These are phyloP conservation scores for Scrobipalpa atriplicella DNA, from an alignment of 2,888 invertebrate genomes.

Conservation along the genomic window DNA sequence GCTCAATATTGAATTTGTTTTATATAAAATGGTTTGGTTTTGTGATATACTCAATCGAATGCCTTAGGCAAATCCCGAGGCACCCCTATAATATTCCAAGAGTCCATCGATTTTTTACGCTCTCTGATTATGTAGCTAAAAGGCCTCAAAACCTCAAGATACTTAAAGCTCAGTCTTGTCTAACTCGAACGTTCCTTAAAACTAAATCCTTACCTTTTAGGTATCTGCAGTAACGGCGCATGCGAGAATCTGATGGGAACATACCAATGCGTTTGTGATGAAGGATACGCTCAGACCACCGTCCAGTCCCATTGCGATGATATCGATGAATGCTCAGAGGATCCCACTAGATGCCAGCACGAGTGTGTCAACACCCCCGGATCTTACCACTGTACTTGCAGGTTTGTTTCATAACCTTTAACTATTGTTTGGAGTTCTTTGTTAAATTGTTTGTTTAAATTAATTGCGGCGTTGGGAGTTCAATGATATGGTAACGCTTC, in stretches of 20 bases:
- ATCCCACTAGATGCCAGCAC: conserved; percentile 89
- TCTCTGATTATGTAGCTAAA: too few species aligned
- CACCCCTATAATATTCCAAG: too few species aligned
- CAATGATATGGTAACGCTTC: too few species aligned
- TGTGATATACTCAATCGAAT: background rate
- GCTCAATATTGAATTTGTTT: too few species aligned
- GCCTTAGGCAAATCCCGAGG: background rate
- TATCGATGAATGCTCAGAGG: conserved; percentile 90
- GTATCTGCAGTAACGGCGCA: conserved; percentile 95
- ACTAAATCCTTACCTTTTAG: conserved; percentile 52
- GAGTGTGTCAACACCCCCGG: conserved; percentile 92
- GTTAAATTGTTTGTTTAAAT: background rate
- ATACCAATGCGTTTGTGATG: conserved; percentile 94
- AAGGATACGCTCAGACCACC: conserved; percentile 90
- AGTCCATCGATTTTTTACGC: too few species aligned
- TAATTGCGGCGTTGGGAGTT: too few species aligned
- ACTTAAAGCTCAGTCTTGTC: too few species aligned
- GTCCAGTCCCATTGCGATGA: conserved; percentile 93
- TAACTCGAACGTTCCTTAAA: too few species aligned
- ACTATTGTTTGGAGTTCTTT: background rate
- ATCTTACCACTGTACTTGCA: conserved; percentile 88
- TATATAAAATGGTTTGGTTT: background rate
- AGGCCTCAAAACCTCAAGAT: too few species aligned
- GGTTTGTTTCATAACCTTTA: too few species aligned
- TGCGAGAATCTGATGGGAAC: conserved; percentile 97